Percentiles rank a stretch among this genome's conserved stretches.
phyloP scores from a whole-genome alignment of 2,797 vertebrate genomes.

The Enteromius trimaculatus region DNA sequence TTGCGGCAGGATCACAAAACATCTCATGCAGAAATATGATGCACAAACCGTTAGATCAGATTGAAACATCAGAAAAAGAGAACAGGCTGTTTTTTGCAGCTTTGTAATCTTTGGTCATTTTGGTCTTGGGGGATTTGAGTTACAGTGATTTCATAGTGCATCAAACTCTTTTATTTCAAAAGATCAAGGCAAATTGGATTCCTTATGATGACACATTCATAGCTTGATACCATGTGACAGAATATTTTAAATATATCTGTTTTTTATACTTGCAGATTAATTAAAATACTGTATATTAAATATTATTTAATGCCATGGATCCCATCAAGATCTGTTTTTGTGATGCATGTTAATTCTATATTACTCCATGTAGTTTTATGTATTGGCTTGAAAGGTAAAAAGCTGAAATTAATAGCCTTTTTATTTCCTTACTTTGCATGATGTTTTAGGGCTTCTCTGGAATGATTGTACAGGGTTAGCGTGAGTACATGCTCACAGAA shows the following conservation, averaged over 20 bases:
- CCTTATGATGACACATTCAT: not conserved
- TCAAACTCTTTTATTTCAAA: not conserved
- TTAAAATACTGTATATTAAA: not conserved
- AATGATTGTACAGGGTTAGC: constrained; percentile 26
- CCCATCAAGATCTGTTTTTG: not conserved
- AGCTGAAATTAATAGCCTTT: constrained; percentile 16
- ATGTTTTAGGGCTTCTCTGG: constrained; percentile 27
- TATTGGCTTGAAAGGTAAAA: not conserved
- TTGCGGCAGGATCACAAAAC: not conserved
- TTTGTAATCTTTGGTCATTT: not conserved
- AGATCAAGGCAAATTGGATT: not conserved
- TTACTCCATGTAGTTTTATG: not conserved
- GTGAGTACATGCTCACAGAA: constrained; percentile 45
- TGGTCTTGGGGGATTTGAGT: not conserved
- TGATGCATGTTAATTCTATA: not conserved
- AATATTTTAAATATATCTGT: not conserved
- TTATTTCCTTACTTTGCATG: constrained; percentile 14
- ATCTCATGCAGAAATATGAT: not conserved
- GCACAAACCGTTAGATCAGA: not conserved
- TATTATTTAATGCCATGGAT: not conserved
- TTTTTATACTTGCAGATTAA: not conserved
- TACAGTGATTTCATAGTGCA: not conserved
- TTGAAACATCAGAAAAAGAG: not conserved
- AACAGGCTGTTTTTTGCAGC: not conserved
- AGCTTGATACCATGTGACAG: not conserved